Percentiles rank a stretch among this genome's conserved stretches.
phyloP scores from a whole-genome alignment of 1,140 invertebrate species.

The Euwallacea fornicatus region DNA sequence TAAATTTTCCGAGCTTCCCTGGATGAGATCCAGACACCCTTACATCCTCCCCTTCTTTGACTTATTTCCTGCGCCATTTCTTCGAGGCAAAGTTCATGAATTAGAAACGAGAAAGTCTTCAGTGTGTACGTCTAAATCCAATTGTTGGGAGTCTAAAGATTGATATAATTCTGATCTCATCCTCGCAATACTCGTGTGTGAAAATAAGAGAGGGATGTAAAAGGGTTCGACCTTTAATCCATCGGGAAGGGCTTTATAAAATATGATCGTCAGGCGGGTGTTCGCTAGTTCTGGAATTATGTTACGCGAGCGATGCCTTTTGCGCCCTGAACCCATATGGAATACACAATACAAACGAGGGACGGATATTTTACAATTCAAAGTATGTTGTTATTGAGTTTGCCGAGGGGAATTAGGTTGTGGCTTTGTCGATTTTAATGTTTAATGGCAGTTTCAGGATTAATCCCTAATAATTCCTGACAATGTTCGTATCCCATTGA shows the following conservation, averaged over 20 bases:
- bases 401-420: slow-evolving; percentile 20
- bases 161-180: too few species aligned
- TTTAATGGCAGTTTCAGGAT: slow-evolving; percentile 9
- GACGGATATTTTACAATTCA: slow-evolving; percentile 23
- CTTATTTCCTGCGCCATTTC: too few species aligned
- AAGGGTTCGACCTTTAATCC: slow-evolving; percentile 18
- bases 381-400: slow-evolving; percentile 25
- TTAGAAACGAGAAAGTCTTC: too few species aligned
- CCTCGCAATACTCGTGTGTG: not conserved
- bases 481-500: not conserved
- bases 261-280: slow-evolving; percentile 17
- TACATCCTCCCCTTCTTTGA: too few species aligned
- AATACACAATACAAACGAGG: slow-evolving; percentile 11
- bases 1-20: too few species aligned
- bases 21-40: too few species aligned
- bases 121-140: too few species aligned
- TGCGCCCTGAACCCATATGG: slow-evolving; percentile 15
- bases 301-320: slow-evolving; percentile 22
- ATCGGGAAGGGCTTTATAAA: slow-evolving; percentile 16
- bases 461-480: not conserved
- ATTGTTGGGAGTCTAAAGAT: too few species aligned
- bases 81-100: too few species aligned
- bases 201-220: slow-evolving; percentile 9
- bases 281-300: slow-evolving; percentile 23
- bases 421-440: slow-evolving; percentile 18